Evolutionary conservation across 2,888 invertebrate species (phyloP).

Genomic region (Cosmorhoe ocellata): DNA sequence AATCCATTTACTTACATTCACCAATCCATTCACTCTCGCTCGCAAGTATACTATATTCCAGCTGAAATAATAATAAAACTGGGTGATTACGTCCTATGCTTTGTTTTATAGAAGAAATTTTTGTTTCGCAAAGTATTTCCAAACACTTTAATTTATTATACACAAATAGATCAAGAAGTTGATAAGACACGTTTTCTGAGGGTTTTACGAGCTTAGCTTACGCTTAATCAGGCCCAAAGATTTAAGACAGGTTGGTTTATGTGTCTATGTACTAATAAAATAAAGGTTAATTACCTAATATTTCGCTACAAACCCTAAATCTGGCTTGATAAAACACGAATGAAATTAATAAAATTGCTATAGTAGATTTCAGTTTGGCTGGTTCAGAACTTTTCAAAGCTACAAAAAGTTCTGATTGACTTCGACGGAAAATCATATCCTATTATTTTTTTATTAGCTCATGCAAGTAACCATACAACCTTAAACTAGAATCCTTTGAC

Average conservation of each 20-base stretch:
- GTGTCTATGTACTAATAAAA: constrained; percentile 21
- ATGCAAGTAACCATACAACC: too few species aligned
- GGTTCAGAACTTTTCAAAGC: too few species aligned
- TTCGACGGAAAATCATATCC: too few species aligned
- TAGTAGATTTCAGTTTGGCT: neutral
- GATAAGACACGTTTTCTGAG: constrained; percentile 63
- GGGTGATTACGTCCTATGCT: neutral
- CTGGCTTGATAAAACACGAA: constrained; percentile 26
- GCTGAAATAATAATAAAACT: too few species aligned
- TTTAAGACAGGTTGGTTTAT: constrained; percentile 29
- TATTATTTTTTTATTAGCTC: too few species aligned
- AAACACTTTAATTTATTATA: constrained; percentile 67
- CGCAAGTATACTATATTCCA: too few species aligned
- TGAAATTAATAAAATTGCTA: neutral
- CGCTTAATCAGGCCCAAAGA: constrained; percentile 46
- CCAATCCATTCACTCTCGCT: too few species aligned
- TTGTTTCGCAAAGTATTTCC: constrained; percentile 36
- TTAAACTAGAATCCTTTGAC: too few species aligned
- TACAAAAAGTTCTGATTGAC: too few species aligned
- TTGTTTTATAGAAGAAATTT: neutral
- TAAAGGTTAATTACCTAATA: constrained; percentile 15
- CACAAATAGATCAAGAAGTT: constrained; percentile 64
- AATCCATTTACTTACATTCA: too few species aligned
- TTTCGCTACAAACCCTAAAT: neutral
- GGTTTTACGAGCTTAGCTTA: constrained; percentile 49